Evolutionary conservation across 2,888 invertebrate genomes (phyloP).

Genomic region (Taphrorychus bicolor): DNA sequence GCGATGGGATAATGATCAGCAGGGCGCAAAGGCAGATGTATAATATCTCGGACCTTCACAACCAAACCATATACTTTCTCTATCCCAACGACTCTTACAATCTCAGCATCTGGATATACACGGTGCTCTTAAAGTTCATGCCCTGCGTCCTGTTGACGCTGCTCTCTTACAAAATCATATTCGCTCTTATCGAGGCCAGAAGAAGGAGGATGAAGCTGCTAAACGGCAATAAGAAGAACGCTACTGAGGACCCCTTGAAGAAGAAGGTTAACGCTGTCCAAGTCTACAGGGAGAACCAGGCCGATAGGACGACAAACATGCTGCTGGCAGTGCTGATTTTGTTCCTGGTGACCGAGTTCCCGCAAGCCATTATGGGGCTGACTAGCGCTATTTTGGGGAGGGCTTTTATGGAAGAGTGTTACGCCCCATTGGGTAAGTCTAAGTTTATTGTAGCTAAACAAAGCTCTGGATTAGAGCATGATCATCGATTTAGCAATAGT

Average conservation of each 20-base stretch:
- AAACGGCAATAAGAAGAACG: slow-evolving; percentile 21
- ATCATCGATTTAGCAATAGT: too few relatives aligned
- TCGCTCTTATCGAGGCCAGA: slow-evolving; percentile 40
- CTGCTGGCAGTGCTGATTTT: slow-evolving; percentile 81
- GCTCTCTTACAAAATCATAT: slow-evolving; percentile 43
- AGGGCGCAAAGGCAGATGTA: slow-evolving; percentile 31
- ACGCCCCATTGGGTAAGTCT: slow-evolving; percentile 42
- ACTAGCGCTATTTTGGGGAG: slow-evolving; percentile 54
- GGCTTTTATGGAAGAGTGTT: slow-evolving; percentile 43
- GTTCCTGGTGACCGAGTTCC: slow-evolving; percentile 86
- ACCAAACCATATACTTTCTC: slow-evolving; percentile 41
- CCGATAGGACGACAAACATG: slow-evolving; percentile 86
- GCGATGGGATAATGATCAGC: slow-evolving; percentile 39
- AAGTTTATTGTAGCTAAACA: not conserved
- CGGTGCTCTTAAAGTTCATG: slow-evolving; percentile 40
- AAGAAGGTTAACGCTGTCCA: slow-evolving; percentile 35
- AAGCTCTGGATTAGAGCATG: too few relatives aligned
- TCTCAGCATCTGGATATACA: slow-evolving; percentile 44
- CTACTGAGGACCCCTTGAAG: slow-evolving; percentile 15
- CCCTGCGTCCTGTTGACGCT: slow-evolving; percentile 43
- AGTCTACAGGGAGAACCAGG: slow-evolving; percentile 65
- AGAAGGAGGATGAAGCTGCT: slow-evolving; percentile 40
- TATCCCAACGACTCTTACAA: slow-evolving; percentile 41
- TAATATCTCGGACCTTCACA: slow-evolving; percentile 28
- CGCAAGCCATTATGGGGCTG: slow-evolving; percentile 65